These are phyloP conservation scores for Scelioninae gen. 1 DNA, from an alignment of 2,888 invertebrate genomes.

Conservation along the genomic window DNA sequence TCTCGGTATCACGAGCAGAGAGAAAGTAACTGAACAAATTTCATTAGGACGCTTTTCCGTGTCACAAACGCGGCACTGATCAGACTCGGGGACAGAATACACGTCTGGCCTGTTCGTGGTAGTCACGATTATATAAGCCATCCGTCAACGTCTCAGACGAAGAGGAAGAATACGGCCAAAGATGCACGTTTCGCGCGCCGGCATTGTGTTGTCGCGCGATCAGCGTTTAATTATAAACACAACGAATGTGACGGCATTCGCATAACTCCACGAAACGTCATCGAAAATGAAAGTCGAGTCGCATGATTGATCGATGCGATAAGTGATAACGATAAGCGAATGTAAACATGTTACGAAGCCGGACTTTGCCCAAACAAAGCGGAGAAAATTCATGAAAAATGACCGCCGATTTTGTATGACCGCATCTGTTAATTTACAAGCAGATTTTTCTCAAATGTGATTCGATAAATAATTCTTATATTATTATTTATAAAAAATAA, in stretches of 20 bases:
- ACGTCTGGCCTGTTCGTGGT: conserved; percentile 48
- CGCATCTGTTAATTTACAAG: too few relatives aligned
- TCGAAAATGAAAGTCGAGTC: conserved; percentile 63
- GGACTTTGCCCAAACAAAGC: too few relatives aligned
- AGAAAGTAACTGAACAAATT: conserved; percentile 68
- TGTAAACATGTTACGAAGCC: conserved; percentile 18
- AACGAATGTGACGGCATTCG: conserved; percentile 48
- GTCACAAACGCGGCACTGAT: conserved; percentile 57
- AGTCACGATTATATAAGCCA: conserved; percentile 71
- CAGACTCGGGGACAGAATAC: not conserved
- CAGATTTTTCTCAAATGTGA: too few relatives aligned
- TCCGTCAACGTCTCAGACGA: conserved; percentile 68
- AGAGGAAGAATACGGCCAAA: conserved; percentile 47
- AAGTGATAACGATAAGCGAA: conserved; percentile 38
- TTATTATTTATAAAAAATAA: too few relatives aligned
- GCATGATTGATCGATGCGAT: conserved; percentile 51
- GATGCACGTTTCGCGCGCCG: conserved; percentile 41
- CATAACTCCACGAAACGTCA: conserved; percentile 60
- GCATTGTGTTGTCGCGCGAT: conserved; percentile 52
- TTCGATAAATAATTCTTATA: too few relatives aligned
- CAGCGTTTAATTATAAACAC: conserved; percentile 64
- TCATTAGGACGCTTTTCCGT: conserved; percentile 65
- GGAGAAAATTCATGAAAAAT: too few relatives aligned
- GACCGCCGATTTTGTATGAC: too few relatives aligned
- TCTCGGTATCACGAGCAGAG: conserved; percentile 52